phyloP scores from a whole-genome alignment of 1,140 invertebrate genomes.

The Drosophila rufa region DNA sequence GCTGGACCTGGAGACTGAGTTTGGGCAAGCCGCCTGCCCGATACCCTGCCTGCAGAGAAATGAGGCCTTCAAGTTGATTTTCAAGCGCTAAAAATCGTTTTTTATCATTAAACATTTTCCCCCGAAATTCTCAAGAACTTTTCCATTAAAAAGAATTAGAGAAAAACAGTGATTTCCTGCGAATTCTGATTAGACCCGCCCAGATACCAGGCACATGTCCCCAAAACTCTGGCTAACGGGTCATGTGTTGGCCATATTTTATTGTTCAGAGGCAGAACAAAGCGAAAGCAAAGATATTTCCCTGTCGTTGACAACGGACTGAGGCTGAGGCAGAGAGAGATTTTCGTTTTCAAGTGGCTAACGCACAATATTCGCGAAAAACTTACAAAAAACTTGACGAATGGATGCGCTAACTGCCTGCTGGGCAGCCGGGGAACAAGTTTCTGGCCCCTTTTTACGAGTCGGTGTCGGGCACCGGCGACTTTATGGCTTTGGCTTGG shows the following conservation, averaged over 20 bases:
- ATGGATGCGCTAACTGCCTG: slow-evolving; percentile 76
- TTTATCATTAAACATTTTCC: slow-evolving; percentile 16
- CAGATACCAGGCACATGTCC: slow-evolving; percentile 53
- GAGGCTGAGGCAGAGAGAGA: slow-evolving; percentile 11
- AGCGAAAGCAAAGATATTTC: slow-evolving; percentile 27
- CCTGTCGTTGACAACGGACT: slow-evolving; percentile 49
- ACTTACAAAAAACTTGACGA: slow-evolving; percentile 75
- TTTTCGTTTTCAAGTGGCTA: slow-evolving; percentile 71
- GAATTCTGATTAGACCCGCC: slow-evolving; percentile 49
- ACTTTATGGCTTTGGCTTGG: slow-evolving; percentile 77
- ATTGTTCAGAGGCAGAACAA: slow-evolving; percentile 44
- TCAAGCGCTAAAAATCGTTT: neutral
- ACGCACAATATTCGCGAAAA: slow-evolving; percentile 70
- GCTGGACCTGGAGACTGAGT: neutral
- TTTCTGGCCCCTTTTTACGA: slow-evolving; percentile 70
- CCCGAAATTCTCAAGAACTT: slow-evolving; percentile 49
- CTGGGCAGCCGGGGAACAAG: slow-evolving; percentile 64
- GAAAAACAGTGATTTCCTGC: slow-evolving; percentile 44
- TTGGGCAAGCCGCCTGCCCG: neutral
- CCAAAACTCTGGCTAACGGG: slow-evolving; percentile 44
- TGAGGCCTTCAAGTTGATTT: slow-evolving; percentile 4
- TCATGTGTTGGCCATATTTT: slow-evolving; percentile 79
- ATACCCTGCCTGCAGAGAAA: neutral
- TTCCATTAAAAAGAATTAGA: slow-evolving; percentile 32
- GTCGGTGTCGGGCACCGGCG: slow-evolving; percentile 39